A percentile compares a stretch with the other conserved stretches of the same genome.
Conservation (phyloP, 1,140 invertebrate genomes). For the Coelopa frigida region DNA sequence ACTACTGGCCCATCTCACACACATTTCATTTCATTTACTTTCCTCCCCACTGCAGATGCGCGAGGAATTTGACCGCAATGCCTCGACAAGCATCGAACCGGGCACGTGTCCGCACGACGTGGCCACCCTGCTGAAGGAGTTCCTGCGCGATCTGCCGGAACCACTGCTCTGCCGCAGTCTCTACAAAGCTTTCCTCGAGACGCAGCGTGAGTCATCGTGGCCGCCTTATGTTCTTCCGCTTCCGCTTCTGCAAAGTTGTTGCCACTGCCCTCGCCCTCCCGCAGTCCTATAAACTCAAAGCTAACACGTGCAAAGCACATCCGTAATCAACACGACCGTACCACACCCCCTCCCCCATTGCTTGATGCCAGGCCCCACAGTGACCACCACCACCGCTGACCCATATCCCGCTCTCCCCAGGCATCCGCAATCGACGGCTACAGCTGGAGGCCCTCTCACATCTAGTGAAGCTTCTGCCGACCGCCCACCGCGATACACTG, state of each 20-base stretch:
- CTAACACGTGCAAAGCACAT: too few relatives aligned
- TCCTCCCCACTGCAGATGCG: constrained; percentile 58
- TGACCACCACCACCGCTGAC: too few relatives aligned
- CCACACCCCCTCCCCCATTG: too few relatives aligned
- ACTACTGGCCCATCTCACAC: constrained; percentile 15
- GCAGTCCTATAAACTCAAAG: too few relatives aligned
- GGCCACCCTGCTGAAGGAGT: constrained; percentile 87
- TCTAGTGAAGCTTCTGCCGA: constrained; percentile 76
- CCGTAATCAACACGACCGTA: too few relatives aligned
- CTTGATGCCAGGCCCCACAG: too few relatives aligned
- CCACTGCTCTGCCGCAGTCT: constrained; percentile 82
- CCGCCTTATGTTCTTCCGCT: too few relatives aligned
- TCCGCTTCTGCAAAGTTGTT: too few relatives aligned
- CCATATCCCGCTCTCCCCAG: constrained; percentile 51
- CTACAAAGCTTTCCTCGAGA: constrained; percentile 82
- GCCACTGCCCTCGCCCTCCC: too few relatives aligned
- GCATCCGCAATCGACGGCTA: constrained; percentile 69
- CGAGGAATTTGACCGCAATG: constrained; percentile 82
- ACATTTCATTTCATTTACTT: background rate
- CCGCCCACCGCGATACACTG: constrained; percentile 81
- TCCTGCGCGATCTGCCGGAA: constrained; percentile 86
- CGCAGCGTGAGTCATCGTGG: constrained; percentile 66
- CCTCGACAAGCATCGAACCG: constrained; percentile 65
- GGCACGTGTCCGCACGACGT: constrained; percentile 88
- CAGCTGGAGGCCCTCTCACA: constrained; percentile 77